Evolutionary conservation across 1,140 invertebrate genomes (phyloP).

Genomic region (Drosophila pandora): DNA sequence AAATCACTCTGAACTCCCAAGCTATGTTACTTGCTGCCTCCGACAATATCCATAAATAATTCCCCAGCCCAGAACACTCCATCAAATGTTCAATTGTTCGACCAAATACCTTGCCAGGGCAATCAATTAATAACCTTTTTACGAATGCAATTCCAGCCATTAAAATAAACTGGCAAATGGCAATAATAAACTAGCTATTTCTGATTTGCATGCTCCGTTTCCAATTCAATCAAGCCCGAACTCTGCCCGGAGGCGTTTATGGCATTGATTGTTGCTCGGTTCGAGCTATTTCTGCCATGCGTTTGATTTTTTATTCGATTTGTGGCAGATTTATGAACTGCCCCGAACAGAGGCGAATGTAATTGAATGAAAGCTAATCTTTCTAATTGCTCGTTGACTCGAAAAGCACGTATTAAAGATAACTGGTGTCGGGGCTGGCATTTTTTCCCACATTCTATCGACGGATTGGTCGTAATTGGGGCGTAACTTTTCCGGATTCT

Average conservation of each 20-base stretch:
- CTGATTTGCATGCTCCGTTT: slow-evolving; percentile 46
- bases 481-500: slow-evolving; percentile 38
- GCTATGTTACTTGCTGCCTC: neutral
- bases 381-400: neutral
- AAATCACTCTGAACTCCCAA: neutral
- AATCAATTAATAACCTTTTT: slow-evolving; percentile 63
- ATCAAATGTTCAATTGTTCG: slow-evolving; percentile 50
- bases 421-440: neutral
- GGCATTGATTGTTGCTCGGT: slow-evolving; percentile 28
- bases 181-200: slow-evolving; percentile 45
- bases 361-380: slow-evolving; percentile 15
- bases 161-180: slow-evolving; percentile 11
- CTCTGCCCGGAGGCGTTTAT: slow-evolving; percentile 25
- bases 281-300: slow-evolving; percentile 30
- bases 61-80: slow-evolving; percentile 28
- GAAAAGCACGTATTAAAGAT: neutral
- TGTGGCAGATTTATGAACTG: slow-evolving; percentile 32
- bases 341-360: neutral
- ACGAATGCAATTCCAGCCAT: slow-evolving; percentile 39
- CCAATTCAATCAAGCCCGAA: slow-evolving; percentile 3
- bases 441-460: slow-evolving; percentile 2
- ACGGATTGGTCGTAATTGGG: slow-evolving; percentile 27
- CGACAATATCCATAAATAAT: slow-evolving; percentile 42
- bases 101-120: slow-evolving; percentile 11
- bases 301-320: slow-evolving; percentile 32